Conservation (phyloP, 1,140 invertebrate species). For the Drosophila nannoptera region DNA sequence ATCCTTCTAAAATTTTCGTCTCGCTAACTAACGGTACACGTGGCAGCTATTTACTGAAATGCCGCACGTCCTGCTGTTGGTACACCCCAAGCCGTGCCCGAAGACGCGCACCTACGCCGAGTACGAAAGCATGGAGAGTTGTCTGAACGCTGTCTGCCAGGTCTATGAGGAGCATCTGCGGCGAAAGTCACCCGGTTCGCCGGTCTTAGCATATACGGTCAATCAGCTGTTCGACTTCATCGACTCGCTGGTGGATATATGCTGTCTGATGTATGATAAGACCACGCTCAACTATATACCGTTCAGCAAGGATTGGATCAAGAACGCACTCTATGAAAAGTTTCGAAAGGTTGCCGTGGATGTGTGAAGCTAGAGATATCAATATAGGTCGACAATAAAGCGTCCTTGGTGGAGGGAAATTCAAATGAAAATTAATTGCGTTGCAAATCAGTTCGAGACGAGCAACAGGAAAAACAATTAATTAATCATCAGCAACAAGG, state of each 20-base stretch:
- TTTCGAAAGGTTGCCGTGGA: slow-evolving; percentile 89
- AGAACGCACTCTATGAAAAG: slow-evolving; percentile 97
- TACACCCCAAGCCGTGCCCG: slow-evolving; percentile 92
- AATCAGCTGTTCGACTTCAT: slow-evolving; percentile 97
- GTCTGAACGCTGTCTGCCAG: slow-evolving; percentile 96
- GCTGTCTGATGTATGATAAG: slow-evolving; percentile 95
- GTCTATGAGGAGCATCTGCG: slow-evolving; percentile 97
- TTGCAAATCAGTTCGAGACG: slow-evolving; percentile 28
- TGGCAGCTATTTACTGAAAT: slow-evolving; percentile 20
- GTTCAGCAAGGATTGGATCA: slow-evolving; percentile 99
- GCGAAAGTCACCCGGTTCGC: slow-evolving; percentile 92
- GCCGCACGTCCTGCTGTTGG: slow-evolving; percentile 95
- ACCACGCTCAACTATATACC: slow-evolving; percentile 95
- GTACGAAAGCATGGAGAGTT: slow-evolving; percentile 95
- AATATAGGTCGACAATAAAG: slow-evolving; percentile 7
- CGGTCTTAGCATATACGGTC: slow-evolving; percentile 98
- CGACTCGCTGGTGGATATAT: slow-evolving; percentile 95
- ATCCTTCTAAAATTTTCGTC: not conserved
- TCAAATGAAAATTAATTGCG: slow-evolving; percentile 65
- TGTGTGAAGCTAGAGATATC: not conserved
- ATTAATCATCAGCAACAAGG: slow-evolving; percentile 59
- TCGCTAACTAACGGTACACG: too few species aligned
- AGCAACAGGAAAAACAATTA: slow-evolving; percentile 52
- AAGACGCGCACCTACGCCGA: slow-evolving; percentile 96
- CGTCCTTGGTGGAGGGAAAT: slow-evolving; percentile 16